Evolutionary conservation across 2,888 invertebrate genomes (phyloP).

Genomic region (Schizaphis graminum): DNA sequence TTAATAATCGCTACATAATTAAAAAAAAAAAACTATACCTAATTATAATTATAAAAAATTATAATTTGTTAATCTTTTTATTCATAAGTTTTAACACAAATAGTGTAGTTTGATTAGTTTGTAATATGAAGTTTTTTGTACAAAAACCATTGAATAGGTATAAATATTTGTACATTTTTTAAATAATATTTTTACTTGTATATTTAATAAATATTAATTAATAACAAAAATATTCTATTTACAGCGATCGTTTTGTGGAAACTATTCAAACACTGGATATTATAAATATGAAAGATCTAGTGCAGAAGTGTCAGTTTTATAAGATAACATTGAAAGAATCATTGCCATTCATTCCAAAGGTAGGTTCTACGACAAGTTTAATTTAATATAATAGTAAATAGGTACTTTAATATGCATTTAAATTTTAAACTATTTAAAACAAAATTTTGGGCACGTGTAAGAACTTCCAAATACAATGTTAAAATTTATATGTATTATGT

Average conservation of each 20-base stretch:
- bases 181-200: not conserved
- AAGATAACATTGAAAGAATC: constrained; percentile 87
- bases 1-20: not conserved
- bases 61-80: not conserved
- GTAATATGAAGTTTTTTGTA: not conserved
- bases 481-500: not conserved
- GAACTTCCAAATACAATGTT: not conserved
- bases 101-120: not conserved
- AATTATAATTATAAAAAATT: too few species aligned
- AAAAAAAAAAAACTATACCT: too few species aligned
- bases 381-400: not conserved
- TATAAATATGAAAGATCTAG: constrained; percentile 91
- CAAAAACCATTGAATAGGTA: not conserved
- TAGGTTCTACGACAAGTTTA: constrained; percentile 72
- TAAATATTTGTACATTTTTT: not conserved
- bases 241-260: constrained; percentile 89
- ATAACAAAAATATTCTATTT: constrained; percentile 66
- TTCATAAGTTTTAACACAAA: not conserved
- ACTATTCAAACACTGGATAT: constrained; percentile 94
- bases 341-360: constrained; percentile 90
- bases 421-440: not conserved
- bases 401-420: not conserved
- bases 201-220: constrained; percentile 58
- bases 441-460: not conserved
- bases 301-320: constrained; percentile 91